A percentile compares a stretch with the other conserved stretches of the same genome.
These are phyloP conservation scores for Encarsia formosa DNA, from an alignment of 2,888 invertebrate species.

Conservation along the genomic window DNA sequence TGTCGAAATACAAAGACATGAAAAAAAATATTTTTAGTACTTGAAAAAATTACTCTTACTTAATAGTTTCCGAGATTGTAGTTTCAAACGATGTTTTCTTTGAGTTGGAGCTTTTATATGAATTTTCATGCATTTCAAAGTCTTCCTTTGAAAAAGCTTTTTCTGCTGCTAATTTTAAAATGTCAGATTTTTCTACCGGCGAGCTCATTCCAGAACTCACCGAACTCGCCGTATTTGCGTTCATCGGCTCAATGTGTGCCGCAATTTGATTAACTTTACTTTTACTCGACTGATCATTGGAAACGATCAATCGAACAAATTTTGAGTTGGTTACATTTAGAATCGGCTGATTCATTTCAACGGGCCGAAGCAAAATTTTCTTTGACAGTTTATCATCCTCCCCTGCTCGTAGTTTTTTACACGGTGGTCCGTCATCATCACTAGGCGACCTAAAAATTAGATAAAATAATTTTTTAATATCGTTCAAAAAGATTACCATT, in stretches of 20 bases:
- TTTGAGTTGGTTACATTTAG: conserved; percentile 17
- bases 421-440: conserved; percentile 14
- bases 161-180: conserved; percentile 12
- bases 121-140: conserved; percentile 2
- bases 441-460: too few relatives aligned
- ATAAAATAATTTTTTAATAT: too few relatives aligned
- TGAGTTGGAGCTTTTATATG: too few relatives aligned
- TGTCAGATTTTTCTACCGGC: conserved; percentile 17
- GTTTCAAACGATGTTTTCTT: too few relatives aligned
- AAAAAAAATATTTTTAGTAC: too few relatives aligned
- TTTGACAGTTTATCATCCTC: conserved; percentile 22
- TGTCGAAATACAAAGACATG: too few relatives aligned
- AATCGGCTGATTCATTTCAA: conserved; percentile 18
- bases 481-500: too few relatives aligned
- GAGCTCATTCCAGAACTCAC: conserved; percentile 18
- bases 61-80: too few relatives aligned
- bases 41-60: too few relatives aligned
- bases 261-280: conserved; percentile 20
- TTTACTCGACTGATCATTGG: conserved; percentile 18
- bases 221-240: conserved; percentile 11
- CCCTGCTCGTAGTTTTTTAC: conserved; percentile 13
- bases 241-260: conserved; percentile 24
- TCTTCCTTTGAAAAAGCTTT: conserved; percentile 15
- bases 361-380: conserved; percentile 18
- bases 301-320: conserved; percentile 22